These are phyloP conservation scores for Clepsis dumicolana DNA, from an alignment of 2,888 invertebrate genomes.

Conservation along the genomic window DNA sequence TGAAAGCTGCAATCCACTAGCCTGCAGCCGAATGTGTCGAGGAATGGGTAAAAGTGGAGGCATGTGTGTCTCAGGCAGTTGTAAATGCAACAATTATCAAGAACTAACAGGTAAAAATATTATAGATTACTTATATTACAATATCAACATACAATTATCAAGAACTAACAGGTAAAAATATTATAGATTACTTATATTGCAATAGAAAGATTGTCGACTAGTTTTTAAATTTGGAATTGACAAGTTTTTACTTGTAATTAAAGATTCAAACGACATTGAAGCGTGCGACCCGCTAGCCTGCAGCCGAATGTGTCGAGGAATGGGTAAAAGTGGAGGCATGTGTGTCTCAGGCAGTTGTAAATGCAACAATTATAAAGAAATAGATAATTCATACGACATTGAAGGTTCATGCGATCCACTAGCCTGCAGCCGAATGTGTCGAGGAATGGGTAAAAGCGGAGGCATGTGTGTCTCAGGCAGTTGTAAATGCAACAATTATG, in stretches of 20 bases:
- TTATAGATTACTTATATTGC: not conserved
- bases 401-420: conserved; percentile 44
- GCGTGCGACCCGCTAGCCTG: conserved; percentile 51
- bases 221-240: not conserved
- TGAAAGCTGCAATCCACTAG: conserved; percentile 46
- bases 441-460: conserved; percentile 53
- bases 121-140: not conserved
- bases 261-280: not conserved
- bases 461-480: conserved; percentile 55
- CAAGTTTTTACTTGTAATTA: not conserved
- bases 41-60: conserved; percentile 56
- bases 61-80: conserved; percentile 53
- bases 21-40: conserved; percentile 59
- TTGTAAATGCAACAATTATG: conserved; percentile 56
- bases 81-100: conserved; percentile 54
- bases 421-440: conserved; percentile 59
- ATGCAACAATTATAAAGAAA: conserved; percentile 50
- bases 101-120: conserved; percentile 30
- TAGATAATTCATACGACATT: not conserved
- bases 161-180: not conserved
- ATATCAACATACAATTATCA: not conserved
- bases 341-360: conserved; percentile 57
- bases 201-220: not conserved
- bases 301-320: conserved; percentile 56
- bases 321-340: conserved; percentile 55